Conservation (phyloP, 2,888 invertebrate genomes). For the Loripinus fragilis region DNA sequence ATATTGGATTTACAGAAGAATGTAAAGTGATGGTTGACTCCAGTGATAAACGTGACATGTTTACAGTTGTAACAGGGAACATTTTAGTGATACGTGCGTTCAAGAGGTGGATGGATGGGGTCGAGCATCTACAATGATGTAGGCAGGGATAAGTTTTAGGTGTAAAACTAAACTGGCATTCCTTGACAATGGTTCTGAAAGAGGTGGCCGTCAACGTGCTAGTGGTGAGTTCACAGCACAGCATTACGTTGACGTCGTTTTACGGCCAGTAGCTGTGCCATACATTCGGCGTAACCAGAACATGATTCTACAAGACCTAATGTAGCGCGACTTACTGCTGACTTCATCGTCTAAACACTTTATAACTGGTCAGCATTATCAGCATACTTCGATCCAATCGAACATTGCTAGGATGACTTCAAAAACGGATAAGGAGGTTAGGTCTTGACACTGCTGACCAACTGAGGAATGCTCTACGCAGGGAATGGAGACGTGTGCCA, state of each 20-base stretch:
- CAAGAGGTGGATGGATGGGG: conserved; percentile 10
- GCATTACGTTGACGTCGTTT: background rate
- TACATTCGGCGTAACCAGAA: background rate
- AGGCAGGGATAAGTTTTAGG: background rate
- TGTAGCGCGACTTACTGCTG: background rate
- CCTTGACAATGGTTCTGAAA: background rate
- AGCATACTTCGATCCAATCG: background rate
- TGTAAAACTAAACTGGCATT: background rate
- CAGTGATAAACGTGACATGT: conserved; percentile 20
- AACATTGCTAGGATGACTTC: background rate
- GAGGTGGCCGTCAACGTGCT: too few species aligned
- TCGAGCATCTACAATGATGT: conserved; percentile 1
- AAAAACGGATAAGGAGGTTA: background rate
- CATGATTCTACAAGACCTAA: background rate
- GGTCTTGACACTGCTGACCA: background rate
- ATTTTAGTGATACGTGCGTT: conserved; percentile 2
- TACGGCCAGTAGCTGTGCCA: background rate
- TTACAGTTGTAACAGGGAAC: background rate
- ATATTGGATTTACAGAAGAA: conserved; percentile 21
- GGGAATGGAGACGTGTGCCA: background rate
- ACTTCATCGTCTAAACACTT: background rate
- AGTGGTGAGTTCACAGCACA: background rate
- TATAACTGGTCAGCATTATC: background rate
- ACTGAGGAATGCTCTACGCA: background rate
- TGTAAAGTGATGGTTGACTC: conserved; percentile 14